Evolutionary conservation across 2,113 vertebrate species (phyloP).

Genomic region (Nannospalax galili): DNA sequence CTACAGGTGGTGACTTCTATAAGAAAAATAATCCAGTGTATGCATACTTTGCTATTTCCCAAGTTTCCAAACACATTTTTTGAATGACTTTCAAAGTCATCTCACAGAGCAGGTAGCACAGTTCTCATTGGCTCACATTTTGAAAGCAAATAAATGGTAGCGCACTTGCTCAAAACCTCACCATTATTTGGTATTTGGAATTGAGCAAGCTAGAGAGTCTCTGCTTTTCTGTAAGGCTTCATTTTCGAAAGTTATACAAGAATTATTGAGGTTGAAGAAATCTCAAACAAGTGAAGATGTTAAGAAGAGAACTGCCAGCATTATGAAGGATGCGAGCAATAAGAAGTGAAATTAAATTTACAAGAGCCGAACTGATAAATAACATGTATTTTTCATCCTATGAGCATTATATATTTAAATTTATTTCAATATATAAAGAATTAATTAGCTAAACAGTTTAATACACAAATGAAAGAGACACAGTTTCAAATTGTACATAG

Average conservation of each 20-base stretch:
- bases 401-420: neutral
- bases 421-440: conserved; percentile 19
- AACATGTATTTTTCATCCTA: neutral
- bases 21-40: conserved; percentile 7
- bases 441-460: neutral
- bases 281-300: neutral
- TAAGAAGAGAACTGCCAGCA: neutral
- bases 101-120: neutral
- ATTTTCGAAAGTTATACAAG: neutral
- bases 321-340: neutral
- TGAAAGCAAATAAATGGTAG: neutral
- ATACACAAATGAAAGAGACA: neutral
- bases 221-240: neutral
- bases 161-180: neutral
- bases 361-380: neutral
- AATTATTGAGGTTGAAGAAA: conserved; percentile 27
- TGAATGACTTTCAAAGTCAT: neutral
- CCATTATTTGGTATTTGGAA: neutral
- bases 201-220: neutral
- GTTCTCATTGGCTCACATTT: neutral
- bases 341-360: conserved; percentile 47
- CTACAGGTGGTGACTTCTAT: neutral
- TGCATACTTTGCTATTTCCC: neutral
- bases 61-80: neutral
- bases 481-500: neutral